These are phyloP conservation scores for Porites divaricata DNA, from an alignment of 92 coral and sea anemone species.

Conservation along the genomic window DNA sequence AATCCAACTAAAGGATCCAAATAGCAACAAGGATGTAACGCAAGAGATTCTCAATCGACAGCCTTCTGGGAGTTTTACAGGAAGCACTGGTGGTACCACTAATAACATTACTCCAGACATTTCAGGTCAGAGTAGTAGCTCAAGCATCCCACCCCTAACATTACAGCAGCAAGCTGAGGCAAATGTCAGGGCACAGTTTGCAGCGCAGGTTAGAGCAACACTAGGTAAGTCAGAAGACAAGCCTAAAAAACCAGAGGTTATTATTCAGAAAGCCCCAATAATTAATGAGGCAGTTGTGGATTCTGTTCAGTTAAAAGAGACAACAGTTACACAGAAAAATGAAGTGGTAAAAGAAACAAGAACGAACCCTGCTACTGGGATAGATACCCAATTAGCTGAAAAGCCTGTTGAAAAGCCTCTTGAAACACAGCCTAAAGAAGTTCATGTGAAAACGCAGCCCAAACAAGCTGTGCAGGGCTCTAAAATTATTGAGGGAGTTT, in stretches of 20 bases:
- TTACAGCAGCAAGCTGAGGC: constrained; percentile 50
- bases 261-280: constrained; percentile 24
- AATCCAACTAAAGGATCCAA: constrained; percentile 86
- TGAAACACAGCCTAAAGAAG: constrained; percentile 9
- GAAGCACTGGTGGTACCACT: constrained; percentile 66
- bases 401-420: background rate
- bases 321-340: constrained; percentile 11
- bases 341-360: constrained; percentile 3
- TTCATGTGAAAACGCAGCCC: constrained; percentile 13
- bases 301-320: constrained; percentile 2
- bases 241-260: constrained; percentile 9
- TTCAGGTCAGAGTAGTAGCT: constrained; percentile 76
- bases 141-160: constrained; percentile 75
- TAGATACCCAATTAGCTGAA: constrained; percentile 11
- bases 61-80: constrained; percentile 19
- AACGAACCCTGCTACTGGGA: background rate
- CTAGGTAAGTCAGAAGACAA: constrained; percentile 1
- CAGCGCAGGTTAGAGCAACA: constrained; percentile 91
- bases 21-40: constrained; percentile 86
- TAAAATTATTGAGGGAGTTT: constrained; percentile 14
- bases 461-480: constrained; percentile 23
- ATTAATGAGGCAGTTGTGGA: background rate
- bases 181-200: constrained; percentile 82
- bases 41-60: constrained; percentile 70
- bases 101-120: constrained; percentile 59